Base-by-base conservation (phyloP, 2,113 vertebrate genomes). In the Sceloporus undulatus region DNA sequence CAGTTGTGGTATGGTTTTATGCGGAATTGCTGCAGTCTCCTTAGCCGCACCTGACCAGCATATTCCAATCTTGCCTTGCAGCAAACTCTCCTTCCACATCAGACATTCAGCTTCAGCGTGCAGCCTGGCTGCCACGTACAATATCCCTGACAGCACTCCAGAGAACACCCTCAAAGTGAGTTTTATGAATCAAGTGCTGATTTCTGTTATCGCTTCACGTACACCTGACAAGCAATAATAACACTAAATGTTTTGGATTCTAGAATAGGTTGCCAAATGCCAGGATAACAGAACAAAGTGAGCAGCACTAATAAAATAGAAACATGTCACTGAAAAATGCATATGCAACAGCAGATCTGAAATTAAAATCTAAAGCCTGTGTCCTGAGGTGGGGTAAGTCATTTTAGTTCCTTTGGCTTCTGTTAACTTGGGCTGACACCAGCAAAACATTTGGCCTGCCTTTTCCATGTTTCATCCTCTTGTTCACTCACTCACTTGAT, bases 161-260 rank as follows among this genome's bases (percentile, higher is more conserved):
- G 88, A 87, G 88, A 90, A 78, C 78, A 75, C 0, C 66, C 6
- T 0, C 13, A 0, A 38, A 93, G 88, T 68, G 85, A 82, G 52
- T 87, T 94, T 87, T 90, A 91, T 19, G 62, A 94, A 91, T 79
- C 27, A 34, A 90, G n/a, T 52, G 88, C 11, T 87, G 80, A 90
- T 62, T 80, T 92, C 59, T 91, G 84, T 82, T 87, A 23, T 9
- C 79, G 14, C 56, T 88, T 80, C 59, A 16, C 0, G 0, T 85
- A 84, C 34, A 84, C 73, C 74, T 85, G 90, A 87, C 4, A 78
- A 88, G 88, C 75, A 89, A 85, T 91, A 90, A 88, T 3, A n/a
- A 59, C 13, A 62, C 16, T 29, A 56, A 88, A 88, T 85, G 66
- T 86, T 68, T 94, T 93, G 76, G 83, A 87, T 2, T 0, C 38